Evolutionary conservation across 2,797 vertebrate genomes (phyloP).

Genomic region (Mycteria americana): DNA sequence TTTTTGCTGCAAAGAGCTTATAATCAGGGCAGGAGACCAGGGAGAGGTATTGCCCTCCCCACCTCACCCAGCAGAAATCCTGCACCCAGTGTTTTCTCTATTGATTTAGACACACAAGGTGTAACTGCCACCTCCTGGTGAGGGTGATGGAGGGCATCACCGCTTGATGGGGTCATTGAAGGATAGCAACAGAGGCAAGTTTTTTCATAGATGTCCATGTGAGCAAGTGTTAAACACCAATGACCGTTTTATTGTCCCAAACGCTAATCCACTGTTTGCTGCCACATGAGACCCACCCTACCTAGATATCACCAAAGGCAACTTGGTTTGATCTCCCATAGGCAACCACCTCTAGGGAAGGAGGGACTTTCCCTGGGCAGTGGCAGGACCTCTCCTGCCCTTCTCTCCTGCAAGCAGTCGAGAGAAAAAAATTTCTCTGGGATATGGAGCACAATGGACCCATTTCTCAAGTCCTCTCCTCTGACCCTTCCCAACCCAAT

Average conservation of each 20-base stretch:
- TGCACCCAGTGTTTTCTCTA: fast-evolving
- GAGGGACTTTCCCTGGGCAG: not conserved
- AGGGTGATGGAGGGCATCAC: not conserved
- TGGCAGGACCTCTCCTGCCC: not conserved
- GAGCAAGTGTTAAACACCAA: not conserved
- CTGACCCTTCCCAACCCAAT: not conserved
- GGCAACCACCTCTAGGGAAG: not conserved
- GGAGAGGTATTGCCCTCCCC: not conserved
- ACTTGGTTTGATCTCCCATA: not conserved
- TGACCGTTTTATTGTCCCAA: not conserved
- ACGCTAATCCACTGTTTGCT: fast-evolving
- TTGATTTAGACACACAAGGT: not conserved
- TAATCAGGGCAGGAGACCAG: not conserved
- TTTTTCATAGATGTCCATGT: not conserved
- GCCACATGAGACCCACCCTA: not conserved
- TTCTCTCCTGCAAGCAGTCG: not conserved
- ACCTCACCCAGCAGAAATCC: not conserved
- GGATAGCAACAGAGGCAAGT: not conserved
- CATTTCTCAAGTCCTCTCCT: not conserved
- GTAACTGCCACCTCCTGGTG: not conserved
- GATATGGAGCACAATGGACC: not conserved
- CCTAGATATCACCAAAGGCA: not conserved
- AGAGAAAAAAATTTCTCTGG: not conserved
- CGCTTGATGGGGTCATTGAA: not conserved
- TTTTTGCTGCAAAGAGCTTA: not conserved